A percentile compares a stretch with the other conserved stretches of the same genome.
These are phyloP conservation scores for Synanthedon andrenaeformis DNA, from an alignment of 2,888 invertebrate species.

Conservation along the genomic window DNA sequence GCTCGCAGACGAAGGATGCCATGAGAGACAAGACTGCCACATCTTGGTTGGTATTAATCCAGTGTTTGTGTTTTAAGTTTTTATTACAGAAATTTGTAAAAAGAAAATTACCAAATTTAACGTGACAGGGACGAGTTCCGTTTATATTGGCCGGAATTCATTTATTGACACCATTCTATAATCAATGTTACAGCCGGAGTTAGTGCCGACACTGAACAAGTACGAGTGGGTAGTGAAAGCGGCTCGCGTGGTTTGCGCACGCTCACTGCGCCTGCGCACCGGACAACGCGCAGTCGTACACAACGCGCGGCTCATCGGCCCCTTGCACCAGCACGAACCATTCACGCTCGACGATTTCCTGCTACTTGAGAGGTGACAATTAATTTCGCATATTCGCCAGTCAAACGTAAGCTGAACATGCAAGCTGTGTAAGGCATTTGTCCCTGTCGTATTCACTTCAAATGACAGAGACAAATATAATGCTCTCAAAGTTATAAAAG, in stretches of 20 bases:
- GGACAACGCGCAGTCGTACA: constrained; percentile 81
- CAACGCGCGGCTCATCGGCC: constrained; percentile 92
- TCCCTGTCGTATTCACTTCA: too few species aligned
- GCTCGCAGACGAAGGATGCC: constrained; percentile 68
- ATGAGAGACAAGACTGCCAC: constrained; percentile 61
- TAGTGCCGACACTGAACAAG: constrained; percentile 68
- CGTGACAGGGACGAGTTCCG: too few species aligned
- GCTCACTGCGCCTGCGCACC: constrained; percentile 75
- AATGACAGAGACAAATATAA: too few species aligned
- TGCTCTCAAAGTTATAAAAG: too few species aligned
- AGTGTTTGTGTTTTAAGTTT: too few species aligned
- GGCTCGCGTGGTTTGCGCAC: constrained; percentile 75
- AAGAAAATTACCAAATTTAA: too few species aligned
- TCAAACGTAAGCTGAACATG: too few species aligned
- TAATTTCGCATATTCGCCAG: background rate
- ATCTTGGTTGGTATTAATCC: constrained; percentile 55
- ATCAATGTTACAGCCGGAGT: constrained; percentile 37
- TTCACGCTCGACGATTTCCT: constrained; percentile 91
- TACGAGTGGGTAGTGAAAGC: constrained; percentile 77
- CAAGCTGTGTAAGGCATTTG: too few species aligned
- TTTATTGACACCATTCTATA: too few species aligned
- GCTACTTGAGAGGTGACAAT: constrained; percentile 79
- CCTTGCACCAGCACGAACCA: constrained; percentile 77
- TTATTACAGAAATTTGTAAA: too few species aligned
- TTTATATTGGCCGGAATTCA: too few species aligned